A percentile compares a stretch with the other conserved stretches of the same genome.
Evolutionary conservation across 2,113 vertebrate species (phyloP).

Genomic region (Pseudopipra pipra): DNA sequence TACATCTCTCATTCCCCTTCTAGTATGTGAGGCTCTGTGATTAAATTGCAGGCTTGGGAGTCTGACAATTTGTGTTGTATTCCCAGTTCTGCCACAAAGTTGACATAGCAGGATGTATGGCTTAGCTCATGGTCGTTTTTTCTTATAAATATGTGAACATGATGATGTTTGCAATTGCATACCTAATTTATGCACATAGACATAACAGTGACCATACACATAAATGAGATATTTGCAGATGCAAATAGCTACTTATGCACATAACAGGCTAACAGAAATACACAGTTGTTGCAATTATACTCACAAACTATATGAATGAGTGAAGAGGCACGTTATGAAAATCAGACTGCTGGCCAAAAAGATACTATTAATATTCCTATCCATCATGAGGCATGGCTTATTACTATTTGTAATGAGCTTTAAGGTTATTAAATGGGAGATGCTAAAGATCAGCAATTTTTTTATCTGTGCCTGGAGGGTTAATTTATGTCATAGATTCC

Average conservation of each 20-base stretch:
- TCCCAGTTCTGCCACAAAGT: background rate
- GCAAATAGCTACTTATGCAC: slow-evolving; percentile 39
- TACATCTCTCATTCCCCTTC: background rate
- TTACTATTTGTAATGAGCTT: slow-evolving; percentile 11
- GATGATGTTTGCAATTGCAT: background rate
- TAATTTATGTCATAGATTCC: background rate
- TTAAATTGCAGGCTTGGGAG: background rate
- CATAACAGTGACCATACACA: slow-evolving; percentile 7
- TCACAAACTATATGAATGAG: slow-evolving; percentile 21
- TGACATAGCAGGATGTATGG: background rate
- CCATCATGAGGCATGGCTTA: background rate
- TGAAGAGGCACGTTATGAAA: slow-evolving; percentile 14
- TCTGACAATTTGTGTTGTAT: background rate
- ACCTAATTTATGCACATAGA: slow-evolving; percentile 11
- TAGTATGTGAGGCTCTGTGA: background rate
- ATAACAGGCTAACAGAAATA: slow-evolving; percentile 4
- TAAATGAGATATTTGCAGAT: slow-evolving; percentile 60
- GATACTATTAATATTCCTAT: background rate
- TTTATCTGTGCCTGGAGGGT: background rate
- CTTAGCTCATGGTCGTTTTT: background rate
- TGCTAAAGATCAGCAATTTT: background rate
- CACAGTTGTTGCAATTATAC: slow-evolving; percentile 27
- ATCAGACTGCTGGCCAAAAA: background rate
- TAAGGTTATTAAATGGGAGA: slow-evolving; percentile 1
- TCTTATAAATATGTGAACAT: background rate